Percentiles rank a stretch among this genome's conserved stretches.
These are phyloP conservation scores for Drosophila stalkeri DNA, from an alignment of 2,888 invertebrate genomes.

Conservation along the genomic window DNA sequence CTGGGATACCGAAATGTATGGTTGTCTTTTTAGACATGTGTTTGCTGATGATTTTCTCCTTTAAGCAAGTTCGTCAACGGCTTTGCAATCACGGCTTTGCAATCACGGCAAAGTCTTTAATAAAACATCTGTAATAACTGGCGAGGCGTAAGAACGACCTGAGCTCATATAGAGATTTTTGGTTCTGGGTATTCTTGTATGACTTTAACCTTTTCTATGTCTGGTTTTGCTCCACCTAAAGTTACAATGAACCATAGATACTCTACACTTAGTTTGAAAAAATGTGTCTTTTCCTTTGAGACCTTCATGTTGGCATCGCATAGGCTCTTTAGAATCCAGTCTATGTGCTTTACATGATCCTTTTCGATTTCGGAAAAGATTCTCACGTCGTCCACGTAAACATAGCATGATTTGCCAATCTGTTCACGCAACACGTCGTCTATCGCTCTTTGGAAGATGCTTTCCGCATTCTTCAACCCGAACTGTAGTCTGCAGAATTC, in stretches of 20 bases:
- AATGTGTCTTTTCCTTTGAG: background rate
- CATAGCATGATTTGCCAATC: background rate
- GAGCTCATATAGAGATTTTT: background rate
- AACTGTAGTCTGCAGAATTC: background rate
- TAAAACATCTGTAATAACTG: background rate
- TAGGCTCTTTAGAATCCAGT: background rate
- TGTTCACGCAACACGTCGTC: background rate
- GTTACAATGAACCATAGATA: background rate
- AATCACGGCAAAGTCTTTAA: no score
- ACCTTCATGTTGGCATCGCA: no score
- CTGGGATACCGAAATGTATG: background rate
- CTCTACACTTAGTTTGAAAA: background rate
- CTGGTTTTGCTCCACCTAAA: background rate
- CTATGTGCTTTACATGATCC: background rate
- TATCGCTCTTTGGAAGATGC: constrained; percentile 4
- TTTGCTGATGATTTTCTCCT: no score
- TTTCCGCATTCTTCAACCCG: background rate
- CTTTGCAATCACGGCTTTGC: no score
- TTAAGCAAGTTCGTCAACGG: no score
- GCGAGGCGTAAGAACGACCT: background rate
- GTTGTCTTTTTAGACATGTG: no score
- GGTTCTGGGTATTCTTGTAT: background rate
- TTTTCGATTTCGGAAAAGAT: background rate
- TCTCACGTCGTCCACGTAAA: background rate
- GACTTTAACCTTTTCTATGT: constrained; percentile 2